These are phyloP conservation scores for Drosophila orosa DNA, from an alignment of 1,140 invertebrate species.

Conservation along the genomic window DNA sequence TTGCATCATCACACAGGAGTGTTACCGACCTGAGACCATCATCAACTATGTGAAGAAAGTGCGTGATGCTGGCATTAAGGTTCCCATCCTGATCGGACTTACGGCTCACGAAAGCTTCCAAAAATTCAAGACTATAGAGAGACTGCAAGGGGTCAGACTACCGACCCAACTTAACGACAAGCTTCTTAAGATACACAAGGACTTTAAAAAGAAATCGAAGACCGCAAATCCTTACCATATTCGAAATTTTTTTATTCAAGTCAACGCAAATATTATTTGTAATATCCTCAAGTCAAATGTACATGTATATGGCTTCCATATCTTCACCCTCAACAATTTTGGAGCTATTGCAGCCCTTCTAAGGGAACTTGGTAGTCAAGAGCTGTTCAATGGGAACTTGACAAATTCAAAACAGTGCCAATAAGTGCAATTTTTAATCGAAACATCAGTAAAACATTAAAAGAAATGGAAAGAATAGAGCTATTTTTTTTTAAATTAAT, in stretches of 20 bases:
- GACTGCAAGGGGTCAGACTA: slow-evolving; percentile 3
- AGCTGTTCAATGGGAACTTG: too few relatives aligned
- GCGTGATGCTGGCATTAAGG: slow-evolving; percentile 23
- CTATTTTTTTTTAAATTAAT: too few relatives aligned
- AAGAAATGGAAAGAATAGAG: too few relatives aligned
- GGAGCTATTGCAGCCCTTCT: background rate
- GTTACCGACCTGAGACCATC: slow-evolving; percentile 23
- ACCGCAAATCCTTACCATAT: background rate
- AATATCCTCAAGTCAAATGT: background rate
- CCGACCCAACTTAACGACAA: background rate
- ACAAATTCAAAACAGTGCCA: too few relatives aligned
- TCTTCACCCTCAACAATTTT: background rate
- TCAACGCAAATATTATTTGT: background rate
- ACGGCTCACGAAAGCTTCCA: slow-evolving; percentile 10
- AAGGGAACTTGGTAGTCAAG: background rate
- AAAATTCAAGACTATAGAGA: background rate
- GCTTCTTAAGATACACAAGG: background rate
- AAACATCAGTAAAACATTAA: too few relatives aligned
- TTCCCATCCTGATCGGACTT: slow-evolving; percentile 55
- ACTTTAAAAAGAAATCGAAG: background rate
- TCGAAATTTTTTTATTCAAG: background rate
- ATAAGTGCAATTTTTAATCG: too few relatives aligned
- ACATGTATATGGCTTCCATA: background rate
- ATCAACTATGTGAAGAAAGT: slow-evolving; percentile 34
- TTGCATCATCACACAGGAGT: slow-evolving; percentile 52